Conservation (phyloP, 2,113 vertebrate species). For the Bungarus multicinctus region DNA sequence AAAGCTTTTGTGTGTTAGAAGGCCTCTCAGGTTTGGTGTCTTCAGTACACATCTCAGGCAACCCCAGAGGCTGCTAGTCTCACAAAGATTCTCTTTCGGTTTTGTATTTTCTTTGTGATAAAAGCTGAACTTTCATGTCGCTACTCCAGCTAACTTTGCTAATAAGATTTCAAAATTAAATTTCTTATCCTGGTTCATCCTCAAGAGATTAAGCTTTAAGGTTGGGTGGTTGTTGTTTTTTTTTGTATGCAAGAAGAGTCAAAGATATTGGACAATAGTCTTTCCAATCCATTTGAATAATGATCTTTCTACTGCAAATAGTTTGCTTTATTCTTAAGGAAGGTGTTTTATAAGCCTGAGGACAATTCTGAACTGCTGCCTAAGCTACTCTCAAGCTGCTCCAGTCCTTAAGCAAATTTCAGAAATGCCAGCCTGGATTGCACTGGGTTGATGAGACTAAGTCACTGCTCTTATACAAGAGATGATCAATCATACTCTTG, state of each 20-base stretch:
- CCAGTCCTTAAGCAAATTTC: neutral
- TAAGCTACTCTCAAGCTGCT: neutral
- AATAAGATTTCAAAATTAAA: neutral
- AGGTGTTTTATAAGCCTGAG: neutral
- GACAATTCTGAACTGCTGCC: neutral
- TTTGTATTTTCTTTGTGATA: neutral
- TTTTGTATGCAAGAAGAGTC: neutral
- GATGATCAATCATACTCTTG: neutral
- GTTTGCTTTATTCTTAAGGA: neutral
- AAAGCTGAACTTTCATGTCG: neutral
- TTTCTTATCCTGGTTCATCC: neutral
- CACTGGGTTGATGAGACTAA: neutral
- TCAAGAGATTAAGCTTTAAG: neutral
- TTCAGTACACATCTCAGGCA: neutral
- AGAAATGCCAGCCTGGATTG: neutral
- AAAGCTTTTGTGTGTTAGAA: neutral
- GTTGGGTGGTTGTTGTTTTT: neutral
- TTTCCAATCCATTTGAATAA: neutral
- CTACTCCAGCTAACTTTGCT: neutral
- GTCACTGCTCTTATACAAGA: neutral
- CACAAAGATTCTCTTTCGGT: neutral
- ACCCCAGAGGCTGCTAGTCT: neutral
- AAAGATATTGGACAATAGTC: neutral
- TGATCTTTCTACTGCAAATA: neutral
- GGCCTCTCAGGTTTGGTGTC: neutral